phyloP scores from a whole-genome alignment of 2,888 invertebrate genomes.

The Oscheius onirici region DNA sequence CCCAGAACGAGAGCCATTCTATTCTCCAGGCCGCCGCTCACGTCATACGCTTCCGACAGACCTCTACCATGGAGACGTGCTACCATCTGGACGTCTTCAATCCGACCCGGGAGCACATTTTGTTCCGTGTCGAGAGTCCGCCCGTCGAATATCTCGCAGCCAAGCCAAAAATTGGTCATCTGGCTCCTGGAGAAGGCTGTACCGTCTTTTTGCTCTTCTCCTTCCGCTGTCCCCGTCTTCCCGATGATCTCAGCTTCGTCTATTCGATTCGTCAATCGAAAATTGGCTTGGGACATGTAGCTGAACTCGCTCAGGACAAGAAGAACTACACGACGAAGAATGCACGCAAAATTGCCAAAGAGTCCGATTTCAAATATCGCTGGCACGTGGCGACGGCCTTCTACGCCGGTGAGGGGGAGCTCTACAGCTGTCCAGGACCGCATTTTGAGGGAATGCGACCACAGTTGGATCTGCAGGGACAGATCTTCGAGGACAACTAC shows the following conservation, averaged over 20 bases:
- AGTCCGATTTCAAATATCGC: not conserved
- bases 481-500: constrained; percentile 21
- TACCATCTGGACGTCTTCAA: constrained; percentile 12
- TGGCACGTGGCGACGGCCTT: not conserved
- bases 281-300: not conserved
- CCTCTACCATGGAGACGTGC: not conserved
- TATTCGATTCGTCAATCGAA: not conserved
- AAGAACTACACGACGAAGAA: constrained; percentile 10
- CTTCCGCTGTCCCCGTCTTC: not conserved
- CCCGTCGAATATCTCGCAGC: not conserved
- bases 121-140: constrained; percentile 7
- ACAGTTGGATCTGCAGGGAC: not conserved
- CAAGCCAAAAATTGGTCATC: constrained; percentile 7
- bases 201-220: no score
- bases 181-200: not conserved
- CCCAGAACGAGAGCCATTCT: not conserved
- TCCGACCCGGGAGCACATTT: not conserved
- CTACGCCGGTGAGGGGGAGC: constrained; percentile 5
- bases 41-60: constrained; percentile 9
- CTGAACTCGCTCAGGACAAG: not conserved
- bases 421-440: constrained; percentile 4
- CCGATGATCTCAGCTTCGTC: constrained; percentile 17
- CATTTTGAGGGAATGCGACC: not conserved
- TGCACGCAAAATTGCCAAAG: not conserved
- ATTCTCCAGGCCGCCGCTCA: not conserved